phyloP scores from a whole-genome alignment of 2,888 invertebrate genomes.

The Mesoligia furuncula region DNA sequence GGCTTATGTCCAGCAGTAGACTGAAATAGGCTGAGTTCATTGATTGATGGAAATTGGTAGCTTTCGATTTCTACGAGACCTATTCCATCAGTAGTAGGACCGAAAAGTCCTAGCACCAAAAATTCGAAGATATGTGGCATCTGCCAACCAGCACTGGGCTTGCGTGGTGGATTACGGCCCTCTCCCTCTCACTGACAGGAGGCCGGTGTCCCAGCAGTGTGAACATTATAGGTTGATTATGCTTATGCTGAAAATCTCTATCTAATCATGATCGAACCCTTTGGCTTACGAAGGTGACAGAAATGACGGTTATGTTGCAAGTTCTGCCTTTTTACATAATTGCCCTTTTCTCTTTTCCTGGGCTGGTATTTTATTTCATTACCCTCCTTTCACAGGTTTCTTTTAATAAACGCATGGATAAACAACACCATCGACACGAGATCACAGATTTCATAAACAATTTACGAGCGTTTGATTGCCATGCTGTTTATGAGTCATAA shows the following conservation, averaged over 20 bases:
- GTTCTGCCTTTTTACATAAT: constrained; percentile 36
- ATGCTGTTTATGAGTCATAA: constrained; percentile 55
- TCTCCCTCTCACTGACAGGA: too few species aligned
- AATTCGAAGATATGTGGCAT: too few species aligned
- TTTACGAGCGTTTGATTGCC: constrained; percentile 55
- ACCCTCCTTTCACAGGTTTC: too few species aligned
- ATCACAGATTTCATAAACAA: constrained; percentile 31
- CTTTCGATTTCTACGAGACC: background rate
- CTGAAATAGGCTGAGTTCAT: background rate
- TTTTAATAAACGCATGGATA: background rate
- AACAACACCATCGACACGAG: constrained; percentile 8
- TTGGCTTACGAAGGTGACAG: too few species aligned
- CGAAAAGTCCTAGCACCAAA: too few species aligned
- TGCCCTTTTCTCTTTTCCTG: background rate
- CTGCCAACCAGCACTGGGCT: too few species aligned
- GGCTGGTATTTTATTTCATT: background rate
- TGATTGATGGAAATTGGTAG: background rate
- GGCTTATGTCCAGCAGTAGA: background rate
- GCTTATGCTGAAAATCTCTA: background rate
- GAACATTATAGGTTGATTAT: too few species aligned
- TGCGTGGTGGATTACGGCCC: too few species aligned
- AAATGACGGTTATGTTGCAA: background rate
- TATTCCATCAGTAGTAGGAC: background rate
- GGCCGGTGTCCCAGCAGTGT: too few species aligned
- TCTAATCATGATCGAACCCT: background rate